Percentiles rank a stretch among this genome's conserved stretches.
Evolutionary conservation across 1,140 invertebrate species (phyloP).

Genomic region (Heliothis virescens): DNA sequence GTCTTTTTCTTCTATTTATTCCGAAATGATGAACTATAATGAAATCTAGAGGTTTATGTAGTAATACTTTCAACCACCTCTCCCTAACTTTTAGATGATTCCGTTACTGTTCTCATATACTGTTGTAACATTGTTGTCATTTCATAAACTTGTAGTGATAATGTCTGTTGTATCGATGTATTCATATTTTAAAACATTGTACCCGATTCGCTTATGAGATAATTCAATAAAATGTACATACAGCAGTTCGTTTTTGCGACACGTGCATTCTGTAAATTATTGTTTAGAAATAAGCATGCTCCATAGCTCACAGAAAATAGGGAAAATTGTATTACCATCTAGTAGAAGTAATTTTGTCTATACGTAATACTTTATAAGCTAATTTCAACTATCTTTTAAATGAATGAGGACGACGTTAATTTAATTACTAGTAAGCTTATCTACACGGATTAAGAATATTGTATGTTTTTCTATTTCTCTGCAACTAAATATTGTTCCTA

Average conservation of each 20-base stretch:
- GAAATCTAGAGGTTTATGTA: too few species aligned
- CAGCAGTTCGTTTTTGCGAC: conserved; percentile 1
- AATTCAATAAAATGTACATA: neutral
- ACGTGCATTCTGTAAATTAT: neutral
- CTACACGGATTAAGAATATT: too few species aligned
- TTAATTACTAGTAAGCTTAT: neutral
- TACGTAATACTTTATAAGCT: conserved; percentile 25
- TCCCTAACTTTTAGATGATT: neutral
- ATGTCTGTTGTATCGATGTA: conserved; percentile 27
- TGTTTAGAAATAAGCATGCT: conserved; percentile 28
- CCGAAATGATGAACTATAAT: too few species aligned
- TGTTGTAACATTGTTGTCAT: conserved; percentile 25
- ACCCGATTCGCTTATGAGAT: neutral
- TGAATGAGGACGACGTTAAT: neutral
- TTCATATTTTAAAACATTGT: conserved; percentile 25
- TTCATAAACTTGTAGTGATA: conserved; percentile 25
- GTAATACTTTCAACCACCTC: neutral
- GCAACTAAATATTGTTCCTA: conserved; percentile 1
- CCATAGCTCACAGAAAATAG: neutral
- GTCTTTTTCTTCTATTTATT: too few species aligned
- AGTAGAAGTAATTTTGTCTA: neutral
- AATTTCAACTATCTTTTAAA: neutral
- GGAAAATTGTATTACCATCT: neutral
- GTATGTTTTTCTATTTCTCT: conserved; percentile 11
- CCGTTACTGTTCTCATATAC: neutral